These are phyloP conservation scores for Cetonia aurata DNA, from an alignment of 2,888 invertebrate species.

Conservation along the genomic window DNA sequence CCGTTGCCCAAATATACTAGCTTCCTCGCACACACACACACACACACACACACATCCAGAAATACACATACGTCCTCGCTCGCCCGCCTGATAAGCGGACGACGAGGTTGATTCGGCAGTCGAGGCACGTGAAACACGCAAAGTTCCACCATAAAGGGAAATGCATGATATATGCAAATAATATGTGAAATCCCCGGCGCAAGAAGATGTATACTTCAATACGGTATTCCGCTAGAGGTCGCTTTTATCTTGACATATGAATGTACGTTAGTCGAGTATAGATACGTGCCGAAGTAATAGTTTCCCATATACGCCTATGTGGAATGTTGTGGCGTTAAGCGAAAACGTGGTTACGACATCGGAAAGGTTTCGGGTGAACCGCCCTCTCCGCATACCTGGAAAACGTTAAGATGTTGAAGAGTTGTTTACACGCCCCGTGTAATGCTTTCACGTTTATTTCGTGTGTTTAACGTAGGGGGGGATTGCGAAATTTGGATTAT, in stretches of 20 bases:
- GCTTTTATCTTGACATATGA: slow-evolving; percentile 12
- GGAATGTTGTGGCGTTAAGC: too few species aligned
- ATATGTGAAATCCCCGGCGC: slow-evolving; percentile 19
- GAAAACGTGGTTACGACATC: too few species aligned
- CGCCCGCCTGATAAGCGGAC: not conserved
- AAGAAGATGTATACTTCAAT: slow-evolving; percentile 4
- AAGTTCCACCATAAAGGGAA: slow-evolving; percentile 29
- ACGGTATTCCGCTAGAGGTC: slow-evolving; percentile 22
- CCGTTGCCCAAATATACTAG: not conserved
- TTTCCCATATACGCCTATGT: not conserved
- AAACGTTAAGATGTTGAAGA: too few species aligned
- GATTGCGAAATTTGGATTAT: too few species aligned
- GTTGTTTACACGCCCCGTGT: too few species aligned
- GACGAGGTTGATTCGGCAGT: slow-evolving; percentile 17
- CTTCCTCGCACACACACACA: slow-evolving; percentile 20
- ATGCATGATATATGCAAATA: slow-evolving; percentile 31
- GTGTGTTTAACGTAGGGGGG: too few species aligned
- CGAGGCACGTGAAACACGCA: slow-evolving; percentile 32
- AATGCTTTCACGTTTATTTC: too few species aligned
- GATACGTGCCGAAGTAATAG: slow-evolving; percentile 1
- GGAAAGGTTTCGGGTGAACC: too few species aligned
- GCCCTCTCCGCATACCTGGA: too few species aligned
- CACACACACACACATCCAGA: slow-evolving; percentile 24
- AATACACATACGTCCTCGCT: not conserved
- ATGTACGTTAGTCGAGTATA: not conserved